Evolutionary conservation across 1,140 invertebrate species (phyloP), one percentile per base, ranked within the genome.

Genomic region (Drosophila ironensis): DNA sequence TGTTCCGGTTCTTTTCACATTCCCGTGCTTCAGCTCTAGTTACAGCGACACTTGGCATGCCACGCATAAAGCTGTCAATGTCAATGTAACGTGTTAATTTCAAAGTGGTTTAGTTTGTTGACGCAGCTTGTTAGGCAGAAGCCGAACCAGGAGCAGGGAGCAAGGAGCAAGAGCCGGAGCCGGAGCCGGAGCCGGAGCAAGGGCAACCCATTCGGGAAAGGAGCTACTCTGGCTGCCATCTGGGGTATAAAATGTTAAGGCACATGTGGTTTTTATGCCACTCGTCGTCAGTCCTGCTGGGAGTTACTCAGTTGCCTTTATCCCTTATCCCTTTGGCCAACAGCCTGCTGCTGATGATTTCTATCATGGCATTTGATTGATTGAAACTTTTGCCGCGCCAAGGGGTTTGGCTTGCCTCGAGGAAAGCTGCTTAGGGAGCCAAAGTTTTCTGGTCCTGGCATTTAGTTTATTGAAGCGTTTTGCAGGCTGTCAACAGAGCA

Each of bases 51-150:
- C 72, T 84, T 71, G 78, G 77, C 72, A 77, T 84, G 68, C 51
- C 70, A 86, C 80, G 74, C 80, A 84, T 84, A 86, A 86, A 72
- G 80, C 80, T 84, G 80, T 80, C 80, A 84, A 84, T 84, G 80
- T 84, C 80, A 84, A 84, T 84, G 80, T 84, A 84, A 86, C 73
- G 80, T 84, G 80, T 84, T 84, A 84, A 84, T 84, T 84, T 84
- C 80, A 80, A 86, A 86, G 80, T 84, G 80, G 80, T 80, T 84
- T 86, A 84, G 78, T 84, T 84, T 86, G 78, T 86, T 82, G 77
- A 84, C 78, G 77, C 77, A 66, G 78, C 78, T 73, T 77, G 78
- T 84, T 81, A 84, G 44, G 27, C 48, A 51, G 51, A n/a, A n/a
- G n/a, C n/a, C 33, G 22, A 71, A 37, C 22, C 46, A 14, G 20